phyloP scores from a whole-genome alignment of 2,113 vertebrate species.

The Petrocephalus zakoni region DNA sequence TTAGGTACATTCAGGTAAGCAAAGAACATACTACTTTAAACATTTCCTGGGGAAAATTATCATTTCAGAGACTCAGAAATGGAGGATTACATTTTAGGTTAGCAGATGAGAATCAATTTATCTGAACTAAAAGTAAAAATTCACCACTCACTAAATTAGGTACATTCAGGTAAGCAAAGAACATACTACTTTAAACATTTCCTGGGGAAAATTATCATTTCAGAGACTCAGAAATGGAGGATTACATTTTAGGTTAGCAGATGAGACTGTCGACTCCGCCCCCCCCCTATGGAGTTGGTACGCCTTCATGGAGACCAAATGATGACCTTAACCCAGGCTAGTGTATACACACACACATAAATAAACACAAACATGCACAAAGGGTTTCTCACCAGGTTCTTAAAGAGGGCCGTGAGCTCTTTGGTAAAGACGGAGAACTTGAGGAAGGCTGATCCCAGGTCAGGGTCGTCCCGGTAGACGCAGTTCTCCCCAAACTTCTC shows the following conservation, averaged over 20 bases:
- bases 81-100: not conserved
- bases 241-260: not conserved
- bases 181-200: not conserved
- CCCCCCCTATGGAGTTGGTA: not conserved
- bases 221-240: not conserved
- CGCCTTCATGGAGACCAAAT: not conserved
- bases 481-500: conserved; percentile 98
- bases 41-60: not conserved
- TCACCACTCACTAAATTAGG: not conserved
- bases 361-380: not conserved
- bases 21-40: not conserved
- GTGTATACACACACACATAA: not conserved
- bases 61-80: not conserved
- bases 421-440: conserved; percentile 99
- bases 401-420: conserved; percentile 96
- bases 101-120: not conserved
- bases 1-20: not conserved
- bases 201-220: not conserved
- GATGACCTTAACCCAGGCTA: not conserved
- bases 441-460: conserved; percentile 92
- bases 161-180: not conserved
- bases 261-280: not conserved
- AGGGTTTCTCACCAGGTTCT: conserved; percentile 82
- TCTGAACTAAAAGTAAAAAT: not conserved
- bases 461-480: conserved; percentile 93